These are phyloP conservation scores for Stomatorhinus ivindoensis DNA, from an alignment of 2,113 vertebrate species.

Conservation along the genomic window DNA sequence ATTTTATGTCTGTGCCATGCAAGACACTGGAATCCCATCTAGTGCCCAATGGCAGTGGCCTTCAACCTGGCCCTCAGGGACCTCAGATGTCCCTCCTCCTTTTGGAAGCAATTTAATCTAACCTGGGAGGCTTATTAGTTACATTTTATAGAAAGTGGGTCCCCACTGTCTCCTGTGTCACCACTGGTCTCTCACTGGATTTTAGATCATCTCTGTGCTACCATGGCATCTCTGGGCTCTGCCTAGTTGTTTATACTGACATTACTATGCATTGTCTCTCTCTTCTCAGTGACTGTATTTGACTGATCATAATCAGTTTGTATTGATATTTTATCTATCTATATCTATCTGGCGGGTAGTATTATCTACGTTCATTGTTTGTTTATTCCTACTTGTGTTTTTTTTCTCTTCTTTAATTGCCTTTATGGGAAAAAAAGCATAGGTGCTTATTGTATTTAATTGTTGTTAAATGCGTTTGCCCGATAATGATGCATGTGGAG, in stretches of 20 bases:
- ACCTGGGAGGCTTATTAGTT: not conserved
- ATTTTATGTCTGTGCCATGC: not conserved
- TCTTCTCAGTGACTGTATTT: too few relatives aligned
- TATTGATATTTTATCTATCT: too few relatives aligned
- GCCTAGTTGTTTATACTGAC: too few relatives aligned
- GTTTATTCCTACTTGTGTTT: not conserved
- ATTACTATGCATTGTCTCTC: too few relatives aligned
- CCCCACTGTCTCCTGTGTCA: too few relatives aligned
- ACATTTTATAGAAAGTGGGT: not conserved
- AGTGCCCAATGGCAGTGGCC: not conserved
- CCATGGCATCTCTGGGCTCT: too few relatives aligned
- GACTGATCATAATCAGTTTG: too few relatives aligned
- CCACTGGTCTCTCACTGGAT: too few relatives aligned
- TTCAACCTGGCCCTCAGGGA: not conserved
- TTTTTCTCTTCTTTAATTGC: not conserved
- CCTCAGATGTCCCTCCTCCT: not conserved
- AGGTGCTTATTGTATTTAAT: not conserved
- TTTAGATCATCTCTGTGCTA: too few relatives aligned
- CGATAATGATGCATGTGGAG: not conserved
- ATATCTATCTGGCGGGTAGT: not conserved
- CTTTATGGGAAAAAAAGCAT: not conserved
- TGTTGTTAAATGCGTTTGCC: not conserved
- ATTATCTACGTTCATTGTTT: not conserved
- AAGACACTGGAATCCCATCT: not conserved
- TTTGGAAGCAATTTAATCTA: not conserved